Evolutionary conservation across 1,140 invertebrate species (phyloP).

Genomic region (Elysia chlorotica): DNA sequence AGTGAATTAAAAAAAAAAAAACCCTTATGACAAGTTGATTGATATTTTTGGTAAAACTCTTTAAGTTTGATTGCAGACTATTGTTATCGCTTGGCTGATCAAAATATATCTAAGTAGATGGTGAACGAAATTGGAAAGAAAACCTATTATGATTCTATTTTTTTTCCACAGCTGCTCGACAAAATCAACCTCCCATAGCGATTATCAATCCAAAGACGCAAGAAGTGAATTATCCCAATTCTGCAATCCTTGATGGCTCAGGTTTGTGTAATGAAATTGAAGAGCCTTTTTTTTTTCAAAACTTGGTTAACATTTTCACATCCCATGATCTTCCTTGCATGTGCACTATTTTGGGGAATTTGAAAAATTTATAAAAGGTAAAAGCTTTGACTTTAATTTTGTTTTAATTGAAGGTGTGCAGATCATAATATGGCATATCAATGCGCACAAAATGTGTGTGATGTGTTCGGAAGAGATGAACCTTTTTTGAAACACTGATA

Average conservation of each 20-base stretch:
- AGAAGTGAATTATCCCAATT: slow-evolving; percentile 86
- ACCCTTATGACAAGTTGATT: too few species aligned
- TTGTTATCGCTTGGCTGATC: too few species aligned
- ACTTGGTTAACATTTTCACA: not conserved
- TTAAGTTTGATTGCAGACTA: too few species aligned
- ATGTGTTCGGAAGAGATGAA: too few species aligned
- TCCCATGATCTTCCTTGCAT: not conserved
- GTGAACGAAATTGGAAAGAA: too few species aligned
- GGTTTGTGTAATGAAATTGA: slow-evolving; percentile 41
- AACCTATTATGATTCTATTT: not conserved
- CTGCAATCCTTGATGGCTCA: slow-evolving; percentile 87
- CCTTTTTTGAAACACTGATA: too few species aligned
- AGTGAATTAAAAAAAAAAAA: too few species aligned
- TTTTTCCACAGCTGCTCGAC: slow-evolving; percentile 62
- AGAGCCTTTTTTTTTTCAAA: not conserved
- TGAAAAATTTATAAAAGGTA: not conserved
- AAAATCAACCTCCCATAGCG: slow-evolving; percentile 84
- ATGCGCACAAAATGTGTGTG: too few species aligned
- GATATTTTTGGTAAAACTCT: too few species aligned
- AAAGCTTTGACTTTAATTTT: not conserved
- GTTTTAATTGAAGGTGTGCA: not conserved
- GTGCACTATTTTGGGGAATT: not conserved
- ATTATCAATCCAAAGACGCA: slow-evolving; percentile 83
- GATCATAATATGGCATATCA: not conserved
- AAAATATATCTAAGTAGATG: too few species aligned